A percentile compares a stretch with the other conserved stretches of the same genome.
These are phyloP conservation scores for Eupithecia subfuscata DNA, from an alignment of 2,888 invertebrate genomes.

Conservation along the genomic window DNA sequence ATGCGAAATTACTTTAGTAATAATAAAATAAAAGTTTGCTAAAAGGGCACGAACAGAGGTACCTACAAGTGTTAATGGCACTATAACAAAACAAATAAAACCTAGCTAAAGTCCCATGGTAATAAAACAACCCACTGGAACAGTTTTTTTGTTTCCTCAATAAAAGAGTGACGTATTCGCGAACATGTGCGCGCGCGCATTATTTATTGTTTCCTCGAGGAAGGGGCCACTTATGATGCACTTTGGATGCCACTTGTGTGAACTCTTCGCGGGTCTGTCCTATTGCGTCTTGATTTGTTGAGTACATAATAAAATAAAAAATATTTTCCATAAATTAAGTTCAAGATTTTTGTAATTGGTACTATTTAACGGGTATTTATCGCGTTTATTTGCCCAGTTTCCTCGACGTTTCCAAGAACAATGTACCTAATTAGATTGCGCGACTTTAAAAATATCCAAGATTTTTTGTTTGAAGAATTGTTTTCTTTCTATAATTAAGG, in stretches of 20 bases:
- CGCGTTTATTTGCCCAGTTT: too few relatives aligned
- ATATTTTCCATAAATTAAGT: neutral
- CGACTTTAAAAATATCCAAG: too few relatives aligned
- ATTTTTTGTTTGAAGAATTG: neutral
- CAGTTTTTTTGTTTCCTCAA: slow-evolving; percentile 42
- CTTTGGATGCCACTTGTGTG: slow-evolving; percentile 41
- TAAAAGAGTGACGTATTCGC: slow-evolving; percentile 43
- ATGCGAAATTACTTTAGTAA: neutral
- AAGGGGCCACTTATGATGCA: slow-evolving; percentile 45
- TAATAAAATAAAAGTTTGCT: neutral
- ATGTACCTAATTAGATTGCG: too few relatives aligned
- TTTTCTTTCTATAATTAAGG: neutral
- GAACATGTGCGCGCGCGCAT: slow-evolving; percentile 41
- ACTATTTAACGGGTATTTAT: too few relatives aligned
- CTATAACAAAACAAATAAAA: slow-evolving; percentile 15
- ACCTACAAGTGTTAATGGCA: neutral
- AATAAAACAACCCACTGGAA: slow-evolving; percentile 36
- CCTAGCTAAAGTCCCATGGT: slow-evolving; percentile 19
- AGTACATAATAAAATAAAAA: neutral
- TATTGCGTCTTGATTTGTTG: neutral
- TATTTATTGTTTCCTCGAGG: slow-evolving; percentile 49
- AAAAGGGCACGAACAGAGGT: neutral
- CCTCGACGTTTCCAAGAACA: too few relatives aligned
- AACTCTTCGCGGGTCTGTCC: slow-evolving; percentile 19
- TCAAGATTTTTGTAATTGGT: neutral